Conservation (phyloP, 2,113 vertebrate genomes). For the Menidia beryllina region DNA sequence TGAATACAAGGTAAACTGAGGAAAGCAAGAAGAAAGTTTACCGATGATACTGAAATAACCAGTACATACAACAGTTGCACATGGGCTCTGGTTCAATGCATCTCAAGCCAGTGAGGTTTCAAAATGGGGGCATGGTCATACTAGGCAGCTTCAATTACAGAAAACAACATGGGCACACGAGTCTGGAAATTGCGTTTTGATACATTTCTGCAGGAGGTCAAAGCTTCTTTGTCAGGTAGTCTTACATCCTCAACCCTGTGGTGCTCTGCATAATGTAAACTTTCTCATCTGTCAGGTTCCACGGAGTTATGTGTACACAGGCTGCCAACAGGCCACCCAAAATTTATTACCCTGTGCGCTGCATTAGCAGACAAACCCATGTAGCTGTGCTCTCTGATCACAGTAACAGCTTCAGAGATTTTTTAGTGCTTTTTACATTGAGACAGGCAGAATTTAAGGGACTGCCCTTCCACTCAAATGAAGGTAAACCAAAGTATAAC, state of each 20-base stretch:
- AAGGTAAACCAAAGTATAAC: background rate
- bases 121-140: background rate
- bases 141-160: background rate
- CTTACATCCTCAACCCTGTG: background rate
- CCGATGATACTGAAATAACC: background rate
- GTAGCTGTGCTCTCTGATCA: background rate
- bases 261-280: constrained; percentile 14
- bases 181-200: background rate
- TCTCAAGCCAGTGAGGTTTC: background rate
- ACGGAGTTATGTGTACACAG: constrained; percentile 1
- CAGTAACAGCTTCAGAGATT: background rate
- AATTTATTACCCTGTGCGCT: constrained; percentile 7
- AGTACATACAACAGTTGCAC: background rate
- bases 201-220: background rate
- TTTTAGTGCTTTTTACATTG: background rate
- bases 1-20: no score
- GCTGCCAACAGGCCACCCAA: background rate
- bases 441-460: background rate
- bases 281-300: constrained; percentile 1
- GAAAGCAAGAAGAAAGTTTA: background rate
- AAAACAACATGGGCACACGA: background rate
- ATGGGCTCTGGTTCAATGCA: background rate
- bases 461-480: background rate
- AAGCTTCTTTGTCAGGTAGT: constrained; percentile 1
- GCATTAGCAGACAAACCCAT: background rate